A percentile compares a stretch with the other conserved stretches of the same genome.
Evolutionary conservation across 2,888 invertebrate species (phyloP).

Genomic region (Tuta absoluta): DNA sequence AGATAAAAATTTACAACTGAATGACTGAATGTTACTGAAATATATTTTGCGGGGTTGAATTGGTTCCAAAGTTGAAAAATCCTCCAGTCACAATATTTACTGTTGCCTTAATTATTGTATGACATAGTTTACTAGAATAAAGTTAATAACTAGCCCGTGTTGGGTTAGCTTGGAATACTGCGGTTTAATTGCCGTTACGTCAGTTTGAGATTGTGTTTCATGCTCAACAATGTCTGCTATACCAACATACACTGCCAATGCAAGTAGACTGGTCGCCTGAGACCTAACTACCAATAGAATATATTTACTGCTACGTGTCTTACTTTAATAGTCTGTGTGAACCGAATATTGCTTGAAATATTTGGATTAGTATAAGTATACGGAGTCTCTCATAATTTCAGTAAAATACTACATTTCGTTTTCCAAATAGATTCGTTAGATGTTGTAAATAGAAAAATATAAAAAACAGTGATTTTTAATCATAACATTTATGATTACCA

Average conservation of each 20-base stretch:
- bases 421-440: neutral
- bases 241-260: conserved; percentile 49
- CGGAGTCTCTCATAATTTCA: neutral
- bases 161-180: neutral
- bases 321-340: neutral
- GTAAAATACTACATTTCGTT: neutral
- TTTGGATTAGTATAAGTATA: neutral
- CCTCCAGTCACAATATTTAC: no score
- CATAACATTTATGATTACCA: neutral
- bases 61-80: no score
- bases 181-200: neutral
- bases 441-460: neutral
- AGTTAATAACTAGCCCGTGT: neutral
- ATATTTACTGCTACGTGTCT: neutral
- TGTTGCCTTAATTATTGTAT: no score
- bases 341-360: conserved; percentile 1
- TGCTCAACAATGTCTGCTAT: conserved; percentile 28
- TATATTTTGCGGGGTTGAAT: no score
- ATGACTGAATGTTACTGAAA: no score
- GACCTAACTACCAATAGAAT: neutral
- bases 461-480: neutral
- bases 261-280: conserved; percentile 52
- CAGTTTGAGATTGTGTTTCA: neutral
- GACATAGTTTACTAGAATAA: neutral
- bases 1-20: no score